Base-by-base conservation (phyloP, 2,113 vertebrate genomes). In the Notothenia coriiceps region DNA sequence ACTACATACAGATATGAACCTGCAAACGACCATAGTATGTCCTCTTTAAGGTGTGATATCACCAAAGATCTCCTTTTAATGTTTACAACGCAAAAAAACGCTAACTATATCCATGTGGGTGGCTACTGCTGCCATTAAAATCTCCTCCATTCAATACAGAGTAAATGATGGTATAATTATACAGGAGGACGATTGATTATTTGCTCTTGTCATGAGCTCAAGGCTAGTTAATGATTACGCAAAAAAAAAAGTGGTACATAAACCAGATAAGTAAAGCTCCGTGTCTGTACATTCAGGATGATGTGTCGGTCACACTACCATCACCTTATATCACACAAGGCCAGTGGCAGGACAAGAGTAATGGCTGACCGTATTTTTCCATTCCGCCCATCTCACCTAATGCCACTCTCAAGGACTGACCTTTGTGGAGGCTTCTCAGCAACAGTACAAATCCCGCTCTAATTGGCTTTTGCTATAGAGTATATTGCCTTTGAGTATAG, bases 151-250 rank as follows among this genome's bases (percentile, higher is more conserved):
- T 80, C 80, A 65, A 91, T 88, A 73, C 77, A 56, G 40, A 56
- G 77, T 92, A 94, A 92, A 91, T 91, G 65, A 94, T 90, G 79
- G 82, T 72, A 89, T 87, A 93, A 92, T 94, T 93, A 92, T 80
- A 89, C 71, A 82, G 78, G 63, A 81, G 56, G 44, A 64, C 73
- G 74, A 92, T 93, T 88, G 93, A 94, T 94, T 92, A 82, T 40
- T 80, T 81, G 74, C 67, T 84, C 84, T n/a, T 88, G 80, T 89
- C 88, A 88, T 67, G 82, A 94, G 94, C 80, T 93, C 87, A 91
- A 84, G 85, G 80, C 85, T 88, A 78, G 85, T 91, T 89, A 93
- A 91, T 82, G 81, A 91, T 88, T 80, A 70, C 87, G 74, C 40
- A 57, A 84, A 78, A 66, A 57, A 33, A 55, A 25, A 61, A 59